These are phyloP conservation scores for Platysteira castanea DNA, from an alignment of 2,113 vertebrate genomes.

Conservation along the genomic window DNA sequence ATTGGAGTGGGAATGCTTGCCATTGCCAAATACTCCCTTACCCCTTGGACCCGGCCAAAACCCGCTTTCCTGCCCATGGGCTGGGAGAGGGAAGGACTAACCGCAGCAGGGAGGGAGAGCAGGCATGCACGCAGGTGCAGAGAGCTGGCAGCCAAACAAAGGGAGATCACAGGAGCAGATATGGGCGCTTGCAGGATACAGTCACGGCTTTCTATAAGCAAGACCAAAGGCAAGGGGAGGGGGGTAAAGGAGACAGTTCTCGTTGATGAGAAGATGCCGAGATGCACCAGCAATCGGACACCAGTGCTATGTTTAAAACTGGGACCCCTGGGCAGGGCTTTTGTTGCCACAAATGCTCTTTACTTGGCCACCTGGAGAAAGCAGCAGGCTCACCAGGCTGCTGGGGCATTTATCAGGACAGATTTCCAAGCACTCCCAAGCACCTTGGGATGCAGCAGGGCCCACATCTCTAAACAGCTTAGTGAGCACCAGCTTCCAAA, in stretches of 20 bases:
- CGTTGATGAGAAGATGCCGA: not conserved
- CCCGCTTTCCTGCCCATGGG: not conserved
- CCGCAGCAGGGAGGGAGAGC: not conserved
- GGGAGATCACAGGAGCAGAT: conserved; percentile 40
- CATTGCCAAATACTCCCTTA: not conserved
- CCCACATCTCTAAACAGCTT: not conserved
- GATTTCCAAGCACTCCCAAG: rapidly evolving
- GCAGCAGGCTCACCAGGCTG: not conserved
- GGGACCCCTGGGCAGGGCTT: not conserved
- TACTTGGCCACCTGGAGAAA: not conserved
- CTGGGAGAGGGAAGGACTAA: conserved; percentile 8
- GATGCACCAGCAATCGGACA: not conserved
- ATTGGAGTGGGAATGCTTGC: not conserved
- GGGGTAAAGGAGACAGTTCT: not conserved
- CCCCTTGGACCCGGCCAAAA: not conserved
- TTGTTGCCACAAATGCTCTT: not conserved
- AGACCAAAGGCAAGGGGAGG: not conserved
- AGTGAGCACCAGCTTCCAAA: not conserved
- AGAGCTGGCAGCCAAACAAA: conserved; percentile 57
- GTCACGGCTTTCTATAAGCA: not conserved
- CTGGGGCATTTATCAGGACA: not conserved
- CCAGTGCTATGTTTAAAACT: not conserved
- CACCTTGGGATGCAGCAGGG: not conserved
- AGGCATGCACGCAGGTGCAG: conserved; percentile 36
- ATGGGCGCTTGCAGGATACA: not conserved